Base-by-base conservation (phyloP, 1,140 invertebrate genomes). In the Trichonephila inaurata region DNA sequence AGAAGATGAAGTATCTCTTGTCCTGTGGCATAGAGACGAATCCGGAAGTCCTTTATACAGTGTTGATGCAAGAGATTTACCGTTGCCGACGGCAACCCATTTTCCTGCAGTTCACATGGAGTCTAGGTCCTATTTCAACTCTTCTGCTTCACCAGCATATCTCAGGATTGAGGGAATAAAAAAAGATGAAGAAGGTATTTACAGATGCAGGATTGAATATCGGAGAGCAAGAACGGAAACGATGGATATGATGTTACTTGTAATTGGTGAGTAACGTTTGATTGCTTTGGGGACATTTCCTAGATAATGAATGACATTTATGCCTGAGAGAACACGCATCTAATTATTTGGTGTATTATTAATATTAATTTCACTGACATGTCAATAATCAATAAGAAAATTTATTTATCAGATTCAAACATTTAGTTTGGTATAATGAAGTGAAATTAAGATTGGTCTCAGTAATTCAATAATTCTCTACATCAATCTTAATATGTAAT, bases 151-250 rank as follows among this genome's bases (percentile, higher is more conserved):
- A 16, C 94, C 94, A 1, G 92, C 94, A 7, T 85, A 19, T 66
- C 92, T 94, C 60, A 94, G 88, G 28, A 89, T 94, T 40, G 92
- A 94, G 3, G 92, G 85, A 33, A 97, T 97, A 97, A 58, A 97
- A 94, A 96, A 96, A 94, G 97, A 97, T 94, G 98, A 99, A 95
- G 98, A 98, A 95, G 98, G 98, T 16, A 96, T 98, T 92, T 98
- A 98, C 95, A 98, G 98, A 91, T 99, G 98, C 96, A 96, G 98
- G 93, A 98, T 98, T 6, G 98, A 99, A 95, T 99, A 98, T 96
- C 97, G 97, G 95, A 98, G 98, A 95, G 98, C 98, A 16, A 98
- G 98, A 0, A 98, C 98, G 4, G 97, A 95, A 77, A 95, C 94
- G 18, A n/a, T 94, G 21, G 86, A 95, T 19, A 89, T 95, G 44